Percentiles rank a stretch among this genome's conserved stretches.
Conservation (phyloP, 1,140 invertebrate species). For the Pachypsylla venusta region DNA sequence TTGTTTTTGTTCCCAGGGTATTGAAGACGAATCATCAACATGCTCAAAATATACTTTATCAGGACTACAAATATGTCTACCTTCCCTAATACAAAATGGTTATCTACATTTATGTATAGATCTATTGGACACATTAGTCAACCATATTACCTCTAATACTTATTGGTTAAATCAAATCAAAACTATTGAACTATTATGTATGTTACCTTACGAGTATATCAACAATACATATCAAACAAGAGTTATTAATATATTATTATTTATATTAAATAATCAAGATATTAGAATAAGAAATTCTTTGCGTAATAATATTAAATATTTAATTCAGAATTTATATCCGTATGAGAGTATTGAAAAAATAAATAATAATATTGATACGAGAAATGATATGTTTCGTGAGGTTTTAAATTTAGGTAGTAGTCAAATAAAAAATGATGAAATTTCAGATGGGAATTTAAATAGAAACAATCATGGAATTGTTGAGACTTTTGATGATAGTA, state of each 20-base stretch:
- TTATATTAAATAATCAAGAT: neutral
- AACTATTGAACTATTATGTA: neutral
- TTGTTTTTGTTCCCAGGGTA: neutral
- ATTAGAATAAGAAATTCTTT: neutral
- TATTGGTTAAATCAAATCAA: constrained; percentile 2
- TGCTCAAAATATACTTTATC: neutral
- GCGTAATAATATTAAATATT: neutral
- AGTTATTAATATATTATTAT: neutral
- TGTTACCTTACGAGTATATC: neutral
- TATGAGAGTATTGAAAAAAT: neutral
- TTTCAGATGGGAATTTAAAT: too few relatives aligned
- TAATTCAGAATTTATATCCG: neutral
- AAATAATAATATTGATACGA: neutral
- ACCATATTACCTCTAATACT: neutral
- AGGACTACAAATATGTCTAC: neutral
- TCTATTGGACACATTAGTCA: neutral
- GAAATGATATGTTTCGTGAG: neutral
- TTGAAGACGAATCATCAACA: neutral
- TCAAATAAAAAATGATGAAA: too few relatives aligned
- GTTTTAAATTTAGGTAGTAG: neutral
- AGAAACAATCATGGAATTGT: too few relatives aligned
- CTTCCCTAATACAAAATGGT: too few relatives aligned
- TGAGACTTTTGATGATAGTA: too few relatives aligned
- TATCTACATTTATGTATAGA: too few relatives aligned
- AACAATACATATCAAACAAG: neutral